phyloP scores from a whole-genome alignment of 1,140 invertebrate genomes.

The Orchestia grillus region DNA sequence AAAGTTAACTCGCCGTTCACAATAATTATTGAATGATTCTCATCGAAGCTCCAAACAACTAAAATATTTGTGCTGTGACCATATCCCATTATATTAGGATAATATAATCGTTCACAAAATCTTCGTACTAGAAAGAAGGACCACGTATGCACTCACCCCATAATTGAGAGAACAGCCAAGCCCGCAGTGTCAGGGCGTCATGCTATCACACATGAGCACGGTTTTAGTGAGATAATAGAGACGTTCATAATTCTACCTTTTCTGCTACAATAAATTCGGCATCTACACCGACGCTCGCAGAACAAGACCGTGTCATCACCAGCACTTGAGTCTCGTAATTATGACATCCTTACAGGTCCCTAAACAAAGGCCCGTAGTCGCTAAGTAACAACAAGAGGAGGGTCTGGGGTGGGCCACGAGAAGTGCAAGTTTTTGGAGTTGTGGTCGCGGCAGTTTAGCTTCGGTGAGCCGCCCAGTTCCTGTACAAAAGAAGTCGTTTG shows the following conservation, averaged over 20 bases:
- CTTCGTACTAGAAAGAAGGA: not conserved
- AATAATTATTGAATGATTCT: no score
- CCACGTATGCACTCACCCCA: not conserved
- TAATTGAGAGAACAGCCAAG: not conserved
- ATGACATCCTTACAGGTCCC: not conserved
- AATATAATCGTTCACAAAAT: not conserved
- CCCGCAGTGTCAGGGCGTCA: not conserved
- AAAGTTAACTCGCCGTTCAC: not conserved
- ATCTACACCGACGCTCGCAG: not conserved
- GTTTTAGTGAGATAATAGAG: not conserved
- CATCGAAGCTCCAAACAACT: no score
- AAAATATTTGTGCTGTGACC: not conserved
- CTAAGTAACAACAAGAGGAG: conserved; percentile 14
- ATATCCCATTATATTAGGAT: no score
- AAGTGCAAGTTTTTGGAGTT: conserved; percentile 23
- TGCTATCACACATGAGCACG: not conserved
- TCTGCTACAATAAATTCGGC: not conserved
- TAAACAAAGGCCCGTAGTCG: not conserved
- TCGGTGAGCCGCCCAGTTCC: not conserved
- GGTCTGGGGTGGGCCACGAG: not conserved
- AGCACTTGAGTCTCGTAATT: not conserved
- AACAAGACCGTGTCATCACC: not conserved
- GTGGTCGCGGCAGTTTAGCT: conserved; percentile 32
- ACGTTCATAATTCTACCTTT: not conserved
- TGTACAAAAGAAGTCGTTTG: conserved; percentile 20